Evolutionary conservation across 2,797 vertebrate genomes (phyloP), one percentile per base, ranked within the genome.

Genomic region (Rousettus madagascariensis): DNA sequence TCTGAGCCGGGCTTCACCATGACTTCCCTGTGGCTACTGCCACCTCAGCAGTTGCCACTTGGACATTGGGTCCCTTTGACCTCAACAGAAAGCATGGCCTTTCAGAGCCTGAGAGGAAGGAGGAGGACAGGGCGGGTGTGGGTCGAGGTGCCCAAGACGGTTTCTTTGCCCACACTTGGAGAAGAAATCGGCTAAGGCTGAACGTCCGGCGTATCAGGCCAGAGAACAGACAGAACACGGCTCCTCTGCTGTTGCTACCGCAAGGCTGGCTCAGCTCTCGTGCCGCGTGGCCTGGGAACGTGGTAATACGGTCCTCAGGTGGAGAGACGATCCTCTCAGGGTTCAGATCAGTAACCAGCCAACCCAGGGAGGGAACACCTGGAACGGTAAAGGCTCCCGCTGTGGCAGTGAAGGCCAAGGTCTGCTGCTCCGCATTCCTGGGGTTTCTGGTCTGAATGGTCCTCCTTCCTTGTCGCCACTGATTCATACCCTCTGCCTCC

Each of bases 201-300:
- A n/a, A 16, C 51, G 46, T 49, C 11, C 28, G 57, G 26, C n/a
- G 24, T 36, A 7, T 26, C 5, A 78, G n/a, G 43, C n/a, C 30
- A 20, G 61, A 85, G 22, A 51, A 19, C n/a, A 65, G 30, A 69
- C 46, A n/a, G n/a, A 80, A 80, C 53, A 43, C 8, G 8, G 6
- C 53, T 0, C 12, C 1, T 3, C 36, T 28, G 6, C 28, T 10
- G 26, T 7, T 17, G 6, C 51, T 8, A 12, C 11, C 17, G 6
- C 46, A 4, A 28, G 24, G 36, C 66, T n/a, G 1, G 77, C n/a
- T 77, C 49, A n/a, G n/a, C 12, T 63, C 26, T 59, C 33, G 6
- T 41, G 41, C 43, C n/a, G 8, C 33, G 0, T 0, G 49, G 28
- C 49, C 46, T 51, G 43, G 38, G 63, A 77, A 57, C 6, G 6